Evolutionary conservation across 1,140 invertebrate species (phyloP).

Genomic region (Drosophila carrolli): DNA sequence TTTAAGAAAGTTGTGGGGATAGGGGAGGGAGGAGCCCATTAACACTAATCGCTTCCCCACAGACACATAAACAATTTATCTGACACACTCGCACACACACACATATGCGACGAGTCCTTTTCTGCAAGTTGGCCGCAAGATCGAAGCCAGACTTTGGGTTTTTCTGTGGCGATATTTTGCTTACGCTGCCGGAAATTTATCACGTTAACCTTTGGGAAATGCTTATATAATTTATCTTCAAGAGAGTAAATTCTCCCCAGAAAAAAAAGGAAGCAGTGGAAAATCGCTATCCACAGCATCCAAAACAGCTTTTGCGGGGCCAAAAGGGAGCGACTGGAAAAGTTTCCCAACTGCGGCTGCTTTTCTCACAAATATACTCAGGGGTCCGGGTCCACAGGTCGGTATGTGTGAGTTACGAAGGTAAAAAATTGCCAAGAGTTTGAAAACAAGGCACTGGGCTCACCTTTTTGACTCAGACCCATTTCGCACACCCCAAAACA

Average conservation of each 20-base stretch:
- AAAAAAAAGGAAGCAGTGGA: slow-evolving; percentile 18
- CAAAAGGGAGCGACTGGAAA: slow-evolving; percentile 42
- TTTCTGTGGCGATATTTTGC: slow-evolving; percentile 70
- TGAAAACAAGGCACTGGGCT: slow-evolving; percentile 51
- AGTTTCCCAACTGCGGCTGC: slow-evolving; percentile 57
- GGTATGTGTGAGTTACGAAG: slow-evolving; percentile 35
- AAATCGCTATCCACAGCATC: slow-evolving; percentile 32
- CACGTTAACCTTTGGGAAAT: slow-evolving; percentile 83
- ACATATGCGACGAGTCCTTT: slow-evolving; percentile 46
- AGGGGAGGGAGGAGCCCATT: slow-evolving; percentile 56
- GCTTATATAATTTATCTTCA: slow-evolving; percentile 82
- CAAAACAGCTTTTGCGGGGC: slow-evolving; percentile 14
- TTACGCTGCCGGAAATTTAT: slow-evolving; percentile 80
- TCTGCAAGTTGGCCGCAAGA: slow-evolving; percentile 63
- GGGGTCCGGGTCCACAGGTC: slow-evolving; percentile 37
- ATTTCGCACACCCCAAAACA: slow-evolving; percentile 17
- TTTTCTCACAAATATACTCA: slow-evolving; percentile 69
- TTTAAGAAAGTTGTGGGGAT: slow-evolving; percentile 22
- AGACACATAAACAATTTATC: slow-evolving; percentile 83
- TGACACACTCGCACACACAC: slow-evolving; percentile 51
- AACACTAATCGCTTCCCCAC: slow-evolving; percentile 83
- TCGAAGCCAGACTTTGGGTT: slow-evolving; percentile 71
- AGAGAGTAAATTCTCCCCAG: slow-evolving; percentile 75
- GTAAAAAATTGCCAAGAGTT: slow-evolving; percentile 66
- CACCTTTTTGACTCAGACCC: slow-evolving; percentile 23